These are phyloP conservation scores for Crenichthys baileyi DNA, from an alignment of 2,797 vertebrate species.

Conservation along the genomic window DNA sequence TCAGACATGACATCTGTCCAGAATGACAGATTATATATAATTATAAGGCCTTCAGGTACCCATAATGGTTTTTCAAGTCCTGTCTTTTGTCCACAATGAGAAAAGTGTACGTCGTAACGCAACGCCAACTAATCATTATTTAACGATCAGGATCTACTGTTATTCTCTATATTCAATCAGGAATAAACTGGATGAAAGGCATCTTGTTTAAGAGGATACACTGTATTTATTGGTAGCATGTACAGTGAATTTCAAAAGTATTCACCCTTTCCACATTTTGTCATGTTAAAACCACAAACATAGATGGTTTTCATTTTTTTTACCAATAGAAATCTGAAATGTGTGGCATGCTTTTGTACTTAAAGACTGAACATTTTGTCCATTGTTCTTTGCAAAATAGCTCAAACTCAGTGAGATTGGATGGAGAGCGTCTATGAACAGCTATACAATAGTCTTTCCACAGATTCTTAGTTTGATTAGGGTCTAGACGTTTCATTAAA, in stretches of 20 bases:
- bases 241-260: not conserved
- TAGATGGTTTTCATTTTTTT: too few species aligned
- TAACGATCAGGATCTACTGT: conserved; percentile 13
- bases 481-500: too few species aligned
- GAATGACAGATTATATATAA: conserved; percentile 48
- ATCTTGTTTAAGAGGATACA: not conserved
- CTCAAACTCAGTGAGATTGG: too few species aligned
- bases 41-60: conserved; percentile 53
- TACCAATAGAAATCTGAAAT: too few species aligned
- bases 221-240: not conserved
- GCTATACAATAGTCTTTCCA: too few species aligned
- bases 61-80: conserved; percentile 57
- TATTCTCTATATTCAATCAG: not conserved
- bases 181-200: not conserved
- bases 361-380: too few species aligned
- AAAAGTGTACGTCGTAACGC: conserved; percentile 45
- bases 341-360: too few species aligned
- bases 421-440: too few species aligned
- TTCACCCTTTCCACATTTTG: not conserved
- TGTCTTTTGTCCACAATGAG: conserved; percentile 61
- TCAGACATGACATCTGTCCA: conserved; percentile 70
- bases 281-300: not conserved
- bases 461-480: too few species aligned
- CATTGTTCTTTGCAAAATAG: too few species aligned
- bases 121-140: conserved; percentile 12